Evolutionary conservation across 2,888 invertebrate genomes (phyloP), one percentile per base, ranked within the genome.

Genomic region (Tinea trinotella): DNA sequence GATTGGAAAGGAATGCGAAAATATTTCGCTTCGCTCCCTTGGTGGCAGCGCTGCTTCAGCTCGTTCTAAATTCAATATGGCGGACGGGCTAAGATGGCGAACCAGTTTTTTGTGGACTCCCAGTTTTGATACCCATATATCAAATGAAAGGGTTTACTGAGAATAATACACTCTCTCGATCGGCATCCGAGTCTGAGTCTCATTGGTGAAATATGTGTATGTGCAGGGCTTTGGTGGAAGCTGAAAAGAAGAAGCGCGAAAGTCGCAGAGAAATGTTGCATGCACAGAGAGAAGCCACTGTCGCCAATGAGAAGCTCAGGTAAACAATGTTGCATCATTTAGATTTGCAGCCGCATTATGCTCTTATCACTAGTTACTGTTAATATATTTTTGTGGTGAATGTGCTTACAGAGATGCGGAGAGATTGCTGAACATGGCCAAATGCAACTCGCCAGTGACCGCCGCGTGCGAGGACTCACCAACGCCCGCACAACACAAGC

Each of bases 141-240:
- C 10, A 9, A 30, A 30, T 30, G 6, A 30, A 9, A 9, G 10
- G 6, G 7, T 10, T 10, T 30, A 30, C 10, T 30, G 30, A 30
- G 30, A 10, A 30, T 30, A 10, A 9, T 30, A 30, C 7, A 6
- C 6, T 9, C 10, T 30, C 10, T 9, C 10, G 7, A n/a, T n/a
- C n/a, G n/a, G n/a, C n/a, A n/a, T n/a, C n/a, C n/a, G n/a, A n/a
- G 12, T 7, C 44, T 6, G 13, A 6, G 18, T 9, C 4, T 12
- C 20, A 40, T 12, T 40, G 3, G 22, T 15, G 2, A 4, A 18
- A 15, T 18, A 35, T 9, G 18, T 17, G 34, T 54, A 3, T 46
- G 3, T 52, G 20, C 63, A 85, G 84, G 55, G 81, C 82, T 0
- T 64, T 85, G 0, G 72, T 74, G 52, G 83, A 84, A 54, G 75